Conservation (phyloP, 1,140 invertebrate genomes). For the Hestina assimilis region DNA sequence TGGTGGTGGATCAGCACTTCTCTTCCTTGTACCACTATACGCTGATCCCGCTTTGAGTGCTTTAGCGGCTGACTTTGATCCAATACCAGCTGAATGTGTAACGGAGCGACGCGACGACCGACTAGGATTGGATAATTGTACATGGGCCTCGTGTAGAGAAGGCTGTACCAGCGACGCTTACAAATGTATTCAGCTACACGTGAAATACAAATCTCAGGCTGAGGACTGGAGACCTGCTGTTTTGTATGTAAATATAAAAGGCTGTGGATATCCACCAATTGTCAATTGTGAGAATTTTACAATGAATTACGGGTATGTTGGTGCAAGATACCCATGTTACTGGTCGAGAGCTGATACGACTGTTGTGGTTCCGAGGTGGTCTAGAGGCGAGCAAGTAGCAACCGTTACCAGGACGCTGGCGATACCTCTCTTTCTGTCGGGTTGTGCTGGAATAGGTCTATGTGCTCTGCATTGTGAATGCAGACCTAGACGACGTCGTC, state of each 20-base stretch:
- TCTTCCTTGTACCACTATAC: conserved; percentile 93
- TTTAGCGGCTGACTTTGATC: conserved; percentile 89
- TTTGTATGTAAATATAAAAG: conserved; percentile 79
- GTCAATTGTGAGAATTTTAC: conserved; percentile 92
- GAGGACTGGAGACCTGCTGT: conserved; percentile 69
- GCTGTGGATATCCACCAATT: conserved; percentile 92
- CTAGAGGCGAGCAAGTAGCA: conserved; percentile 86
- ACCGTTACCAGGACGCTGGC: conserved; percentile 90
- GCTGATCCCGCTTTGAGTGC: conserved; percentile 94
- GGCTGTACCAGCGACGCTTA: conserved; percentile 93
- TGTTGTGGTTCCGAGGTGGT: conserved; percentile 89
- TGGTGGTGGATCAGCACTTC: conserved; percentile 88
- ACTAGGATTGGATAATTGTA: conserved; percentile 89
- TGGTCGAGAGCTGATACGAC: conserved; percentile 90
- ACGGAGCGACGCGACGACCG: conserved; percentile 87
- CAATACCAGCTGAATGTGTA: conserved; percentile 87
- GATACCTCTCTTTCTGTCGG: conserved; percentile 88
- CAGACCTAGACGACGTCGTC: conserved; percentile 67
- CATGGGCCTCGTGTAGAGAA: conserved; percentile 91
- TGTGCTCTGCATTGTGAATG: conserved; percentile 92
- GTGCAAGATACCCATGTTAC: conserved; percentile 89
- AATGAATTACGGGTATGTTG: conserved; percentile 85
- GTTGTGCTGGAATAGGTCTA: conserved; percentile 88
- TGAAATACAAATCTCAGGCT: conserved; percentile 82
- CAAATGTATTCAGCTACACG: conserved; percentile 91